Conservation (phyloP, 1,140 invertebrate species). For the Leptestheria dahalacensis region DNA sequence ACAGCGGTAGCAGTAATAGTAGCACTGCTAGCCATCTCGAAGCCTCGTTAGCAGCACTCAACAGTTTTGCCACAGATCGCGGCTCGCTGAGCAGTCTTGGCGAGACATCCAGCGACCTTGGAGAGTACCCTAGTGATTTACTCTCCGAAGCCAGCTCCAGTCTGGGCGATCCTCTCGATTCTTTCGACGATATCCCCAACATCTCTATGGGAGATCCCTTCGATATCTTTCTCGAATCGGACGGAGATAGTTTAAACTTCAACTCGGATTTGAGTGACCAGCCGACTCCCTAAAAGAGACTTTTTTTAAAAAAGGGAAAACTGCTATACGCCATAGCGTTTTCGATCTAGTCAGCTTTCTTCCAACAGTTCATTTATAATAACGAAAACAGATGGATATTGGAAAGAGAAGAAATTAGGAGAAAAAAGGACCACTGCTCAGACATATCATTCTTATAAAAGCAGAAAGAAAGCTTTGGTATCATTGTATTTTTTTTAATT, state of each 20-base stretch:
- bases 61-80: conserved; percentile 13
- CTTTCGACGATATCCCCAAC: conserved; percentile 24
- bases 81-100: conserved; percentile 15
- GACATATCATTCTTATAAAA: not conserved
- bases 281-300: not conserved
- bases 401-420: not conserved
- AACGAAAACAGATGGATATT: not conserved
- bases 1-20: conserved; percentile 1
- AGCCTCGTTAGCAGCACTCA: conserved; percentile 12
- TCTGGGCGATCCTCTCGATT: conserved; percentile 22
- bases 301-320: not conserved
- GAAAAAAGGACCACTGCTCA: not conserved
- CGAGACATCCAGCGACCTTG: conserved; percentile 21
- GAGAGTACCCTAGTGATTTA: conserved; percentile 23
- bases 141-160: conserved; percentile 24
- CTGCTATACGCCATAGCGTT: too few relatives aligned
- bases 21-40: conserved; percentile 16
- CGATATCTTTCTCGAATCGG: conserved; percentile 34
- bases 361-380: not conserved
- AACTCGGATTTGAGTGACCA: not conserved
- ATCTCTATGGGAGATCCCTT: conserved; percentile 27
- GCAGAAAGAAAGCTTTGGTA: not conserved
- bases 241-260: conserved; percentile 34
- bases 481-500: not conserved
- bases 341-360: not conserved